Conservation (phyloP, 2,888 invertebrate genomes). For the Zootermopsis nevadensis region DNA sequence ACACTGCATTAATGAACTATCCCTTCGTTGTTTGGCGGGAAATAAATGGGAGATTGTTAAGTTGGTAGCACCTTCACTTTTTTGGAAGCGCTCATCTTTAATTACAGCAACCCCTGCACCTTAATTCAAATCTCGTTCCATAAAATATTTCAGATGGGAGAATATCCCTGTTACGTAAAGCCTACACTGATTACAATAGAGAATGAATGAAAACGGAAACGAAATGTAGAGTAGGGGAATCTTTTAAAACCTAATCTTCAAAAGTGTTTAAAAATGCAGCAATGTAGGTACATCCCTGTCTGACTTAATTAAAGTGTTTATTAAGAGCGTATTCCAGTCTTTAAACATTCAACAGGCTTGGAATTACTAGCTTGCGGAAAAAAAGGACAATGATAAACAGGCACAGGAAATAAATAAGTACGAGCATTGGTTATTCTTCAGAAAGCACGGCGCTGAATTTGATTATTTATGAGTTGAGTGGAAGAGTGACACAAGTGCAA, state of each 20-base stretch:
- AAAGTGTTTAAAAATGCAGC: neutral
- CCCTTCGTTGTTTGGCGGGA: neutral
- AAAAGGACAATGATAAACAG: neutral
- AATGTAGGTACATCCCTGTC: neutral
- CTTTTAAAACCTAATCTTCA: neutral
- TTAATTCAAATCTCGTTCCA: neutral
- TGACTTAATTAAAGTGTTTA: constrained; percentile 27
- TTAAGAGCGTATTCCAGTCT: constrained; percentile 19
- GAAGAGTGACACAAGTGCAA: no score
- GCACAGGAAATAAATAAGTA: neutral
- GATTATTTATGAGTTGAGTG: no score
- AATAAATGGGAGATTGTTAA: neutral
- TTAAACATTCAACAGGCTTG: constrained; percentile 34
- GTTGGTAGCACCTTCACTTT: neutral
- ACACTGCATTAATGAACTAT: neutral
- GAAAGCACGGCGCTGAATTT: neutral
- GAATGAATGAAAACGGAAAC: neutral
- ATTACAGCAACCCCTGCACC: neutral
- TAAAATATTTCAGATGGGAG: neutral
- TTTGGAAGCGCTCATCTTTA: neutral
- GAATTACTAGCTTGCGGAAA: neutral
- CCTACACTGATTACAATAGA: neutral
- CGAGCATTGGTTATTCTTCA: neutral
- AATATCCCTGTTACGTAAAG: neutral
- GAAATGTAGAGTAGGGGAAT: neutral